Conservation (phyloP, 2,888 invertebrate genomes). For the Stenchaetothrips biformis region DNA sequence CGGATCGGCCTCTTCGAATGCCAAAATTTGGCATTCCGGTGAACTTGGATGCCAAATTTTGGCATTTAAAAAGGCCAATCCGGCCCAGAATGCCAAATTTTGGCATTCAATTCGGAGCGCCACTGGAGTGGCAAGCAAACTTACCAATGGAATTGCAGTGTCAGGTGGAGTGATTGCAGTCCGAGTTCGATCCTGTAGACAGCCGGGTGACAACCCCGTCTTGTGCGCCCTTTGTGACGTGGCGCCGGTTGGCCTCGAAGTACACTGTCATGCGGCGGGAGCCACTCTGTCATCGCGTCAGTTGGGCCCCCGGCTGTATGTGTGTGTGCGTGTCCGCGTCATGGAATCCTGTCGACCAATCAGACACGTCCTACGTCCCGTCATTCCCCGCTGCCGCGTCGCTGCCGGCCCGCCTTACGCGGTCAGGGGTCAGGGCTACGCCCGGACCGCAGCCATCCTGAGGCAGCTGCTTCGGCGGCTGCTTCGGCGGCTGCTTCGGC, state of each 20-base stretch:
- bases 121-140: too few relatives aligned
- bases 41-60: too few relatives aligned
- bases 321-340: neutral
- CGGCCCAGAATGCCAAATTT: too few relatives aligned
- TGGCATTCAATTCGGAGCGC: too few relatives aligned
- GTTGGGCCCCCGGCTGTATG: neutral
- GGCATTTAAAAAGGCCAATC: too few relatives aligned
- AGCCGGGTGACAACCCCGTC: neutral
- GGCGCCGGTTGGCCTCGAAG: neutral
- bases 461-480: neutral
- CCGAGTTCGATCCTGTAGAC: too few relatives aligned
- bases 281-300: neutral
- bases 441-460: neutral
- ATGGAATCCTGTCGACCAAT: conserved; percentile 13
- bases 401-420: conserved; percentile 8
- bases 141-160: too few relatives aligned
- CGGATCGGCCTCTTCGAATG: too few relatives aligned
- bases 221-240: neutral
- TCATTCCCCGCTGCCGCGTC: neutral
- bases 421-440: conserved; percentile 21
- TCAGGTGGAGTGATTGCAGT: too few relatives aligned
- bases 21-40: too few relatives aligned
- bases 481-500: neutral
- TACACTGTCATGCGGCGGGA: neutral
- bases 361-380: conserved; percentile 7